Percentiles rank a stretch among this genome's conserved stretches.
Conservation (phyloP, 2,797 vertebrate genomes). For the Sebastes matsubarae region DNA sequence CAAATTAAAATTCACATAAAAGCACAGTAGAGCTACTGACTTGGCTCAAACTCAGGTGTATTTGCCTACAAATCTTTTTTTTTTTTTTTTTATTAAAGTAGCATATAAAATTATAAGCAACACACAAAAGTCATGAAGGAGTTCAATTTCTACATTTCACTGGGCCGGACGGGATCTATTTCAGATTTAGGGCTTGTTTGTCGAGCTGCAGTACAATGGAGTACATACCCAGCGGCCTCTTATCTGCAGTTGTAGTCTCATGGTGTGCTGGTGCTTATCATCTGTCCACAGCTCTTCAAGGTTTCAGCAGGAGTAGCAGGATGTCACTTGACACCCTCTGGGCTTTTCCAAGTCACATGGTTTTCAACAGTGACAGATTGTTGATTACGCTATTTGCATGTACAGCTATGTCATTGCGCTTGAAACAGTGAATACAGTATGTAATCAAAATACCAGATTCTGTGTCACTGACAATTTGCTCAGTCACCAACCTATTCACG, state of each 20-base stretch:
- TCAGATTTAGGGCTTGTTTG: constrained; percentile 40
- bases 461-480: constrained; percentile 13
- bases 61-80: not conserved
- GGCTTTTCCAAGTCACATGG: constrained; percentile 9
- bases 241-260: constrained; percentile 52
- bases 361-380: constrained; percentile 33
- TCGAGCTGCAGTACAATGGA: constrained; percentile 22
- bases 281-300: constrained; percentile 52
- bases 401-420: not conserved
- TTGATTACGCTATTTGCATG: constrained; percentile 30
- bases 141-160: not conserved
- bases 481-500: constrained; percentile 27
- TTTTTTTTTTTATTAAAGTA: not conserved
- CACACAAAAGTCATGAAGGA: not conserved
- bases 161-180: not conserved
- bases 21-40: not conserved
- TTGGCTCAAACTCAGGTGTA: not conserved
- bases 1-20: not conserved
- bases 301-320: constrained; percentile 42
- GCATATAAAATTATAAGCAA: not conserved
- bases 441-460: constrained; percentile 13
- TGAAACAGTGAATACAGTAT: not conserved
- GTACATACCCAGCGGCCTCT: constrained; percentile 36
- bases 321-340: constrained; percentile 42
- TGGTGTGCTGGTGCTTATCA: constrained; percentile 53